Base-by-base conservation (phyloP, 2,113 vertebrate genomes). In the Mirza zaza region DNA sequence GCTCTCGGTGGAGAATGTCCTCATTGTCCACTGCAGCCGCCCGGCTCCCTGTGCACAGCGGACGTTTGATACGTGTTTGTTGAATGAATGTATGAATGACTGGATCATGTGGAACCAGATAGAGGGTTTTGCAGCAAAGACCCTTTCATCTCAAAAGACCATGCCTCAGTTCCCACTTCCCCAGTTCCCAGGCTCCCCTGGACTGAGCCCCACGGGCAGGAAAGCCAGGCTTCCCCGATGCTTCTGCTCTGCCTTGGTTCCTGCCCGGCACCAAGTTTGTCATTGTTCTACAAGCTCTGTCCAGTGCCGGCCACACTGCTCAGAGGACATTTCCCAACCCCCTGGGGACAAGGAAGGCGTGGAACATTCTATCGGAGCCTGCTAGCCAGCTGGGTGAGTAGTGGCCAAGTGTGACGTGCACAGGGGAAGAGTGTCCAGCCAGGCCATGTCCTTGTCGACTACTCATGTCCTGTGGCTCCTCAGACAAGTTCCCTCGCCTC, bases 271-370 rank as follows among this genome's bases (percentile, higher is more conserved):
- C 23, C 0, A 8, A 25, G n/a, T 50, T 45, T 21, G 6, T 50
- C 6, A 50, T 34, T 27, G 3, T 32, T 90, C 82, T 73, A 76
- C 12, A 20, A 9, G 32, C 20, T 50, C 6, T 0, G 14, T 57
- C 85, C 27, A 32, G 48, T 0, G 32, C 25, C n/a, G n/a, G 82
- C 82, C 77, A 36, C 8, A 0, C 29, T 4, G 3, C n/a, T 67
- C 29, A n/a, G 67, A 67, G 87, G 63, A 65, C 70, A 68, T 88
- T 73, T 67, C 88, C 87, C 95, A 75, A 34, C 1, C 8, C 95
- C 71, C 34, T 0, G 50, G 96, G 87, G 79, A 79, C 48, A 7
- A 71, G 63, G 23, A 6, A 61, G 25, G 83, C 48, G 57, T 3
- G 1, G 68, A 14, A 59, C 8, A 0, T 45, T 79, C 42, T 29